These are phyloP conservation scores for Hylaeus volcanicus DNA, from an alignment of 1,140 invertebrate genomes.

Conservation along the genomic window DNA sequence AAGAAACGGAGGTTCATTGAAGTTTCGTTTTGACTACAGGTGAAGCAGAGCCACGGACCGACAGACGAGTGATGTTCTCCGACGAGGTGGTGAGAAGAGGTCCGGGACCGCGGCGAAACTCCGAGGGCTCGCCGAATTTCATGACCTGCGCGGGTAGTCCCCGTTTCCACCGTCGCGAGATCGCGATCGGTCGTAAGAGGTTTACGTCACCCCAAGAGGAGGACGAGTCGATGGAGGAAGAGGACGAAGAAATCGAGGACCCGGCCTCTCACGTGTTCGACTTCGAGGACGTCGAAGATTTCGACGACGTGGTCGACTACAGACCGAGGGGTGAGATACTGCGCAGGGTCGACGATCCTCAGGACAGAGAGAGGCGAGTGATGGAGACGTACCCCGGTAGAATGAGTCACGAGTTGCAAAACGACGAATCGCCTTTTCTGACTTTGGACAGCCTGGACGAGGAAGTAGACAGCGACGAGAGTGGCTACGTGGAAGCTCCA, in stretches of 20 bases:
- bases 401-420: slow-evolving; percentile 55
- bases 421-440: slow-evolving; percentile 65
- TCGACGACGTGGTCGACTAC: slow-evolving; percentile 79
- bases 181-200: slow-evolving; percentile 58
- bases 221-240: slow-evolving; percentile 75
- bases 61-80: slow-evolving; percentile 63
- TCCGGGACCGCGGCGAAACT: slow-evolving; percentile 70
- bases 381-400: slow-evolving; percentile 62
- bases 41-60: slow-evolving; percentile 48
- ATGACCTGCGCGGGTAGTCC: slow-evolving; percentile 76
- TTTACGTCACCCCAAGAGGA: slow-evolving; percentile 70
- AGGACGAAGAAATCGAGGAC: slow-evolving; percentile 61
- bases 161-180: slow-evolving; percentile 64
- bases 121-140: slow-evolving; percentile 77
- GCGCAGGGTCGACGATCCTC: slow-evolving; percentile 62
- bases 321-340: slow-evolving; percentile 75
- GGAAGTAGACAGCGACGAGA: slow-evolving; percentile 81
- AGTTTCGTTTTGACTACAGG: slow-evolving; percentile 14
- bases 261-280: slow-evolving; percentile 71
- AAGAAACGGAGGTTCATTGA: too few relatives aligned
- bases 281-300: slow-evolving; percentile 76
- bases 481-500: slow-evolving; percentile 81
- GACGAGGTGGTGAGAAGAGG: slow-evolving; percentile 48
- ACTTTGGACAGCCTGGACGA: slow-evolving; percentile 74
- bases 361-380: slow-evolving; percentile 60